Percentiles rank a stretch among this genome's conserved stretches.
phyloP scores from a whole-genome alignment of 1,140 invertebrate genomes.

The Cydia pomonella region DNA sequence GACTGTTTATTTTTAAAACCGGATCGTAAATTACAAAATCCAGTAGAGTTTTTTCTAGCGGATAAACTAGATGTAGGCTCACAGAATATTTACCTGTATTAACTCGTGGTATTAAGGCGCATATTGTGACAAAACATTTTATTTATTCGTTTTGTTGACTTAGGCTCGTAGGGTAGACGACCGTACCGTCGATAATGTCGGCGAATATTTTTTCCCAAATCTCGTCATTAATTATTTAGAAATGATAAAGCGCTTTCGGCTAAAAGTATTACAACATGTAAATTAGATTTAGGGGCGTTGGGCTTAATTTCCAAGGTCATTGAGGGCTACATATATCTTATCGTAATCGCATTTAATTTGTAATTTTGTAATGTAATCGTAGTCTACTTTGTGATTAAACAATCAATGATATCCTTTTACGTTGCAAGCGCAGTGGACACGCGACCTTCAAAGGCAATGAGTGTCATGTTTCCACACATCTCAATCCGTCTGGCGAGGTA shows the following conservation, averaged over 20 bases:
- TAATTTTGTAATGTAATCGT: not conserved
- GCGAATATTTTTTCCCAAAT: no score
- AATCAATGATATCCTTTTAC: conserved; percentile 40
- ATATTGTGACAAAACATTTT: not conserved
- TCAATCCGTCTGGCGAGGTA: conserved; percentile 52
- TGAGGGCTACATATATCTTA: no score
- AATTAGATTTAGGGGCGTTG: no score
- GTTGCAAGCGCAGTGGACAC: conserved; percentile 40
- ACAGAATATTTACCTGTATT: conserved; percentile 3
- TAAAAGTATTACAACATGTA: no score
- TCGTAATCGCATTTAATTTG: not conserved
- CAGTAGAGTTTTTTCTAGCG: not conserved
- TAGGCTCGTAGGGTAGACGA: not conserved
- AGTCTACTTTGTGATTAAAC: not conserved
- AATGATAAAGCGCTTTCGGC: no score
- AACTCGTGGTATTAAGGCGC: not conserved
- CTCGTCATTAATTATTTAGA: no score
- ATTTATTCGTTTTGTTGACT: not conserved
- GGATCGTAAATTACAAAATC: conserved; percentile 1
- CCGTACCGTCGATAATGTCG: no score
- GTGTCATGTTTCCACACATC: conserved; percentile 50
- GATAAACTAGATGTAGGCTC: not conserved
- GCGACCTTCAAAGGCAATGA: conserved; percentile 45
- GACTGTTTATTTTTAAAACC: conserved; percentile 14
- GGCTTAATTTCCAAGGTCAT: no score